Base-by-base conservation (phyloP, 1,140 invertebrate species). In the Tyrophagus putrescentiae region DNA sequence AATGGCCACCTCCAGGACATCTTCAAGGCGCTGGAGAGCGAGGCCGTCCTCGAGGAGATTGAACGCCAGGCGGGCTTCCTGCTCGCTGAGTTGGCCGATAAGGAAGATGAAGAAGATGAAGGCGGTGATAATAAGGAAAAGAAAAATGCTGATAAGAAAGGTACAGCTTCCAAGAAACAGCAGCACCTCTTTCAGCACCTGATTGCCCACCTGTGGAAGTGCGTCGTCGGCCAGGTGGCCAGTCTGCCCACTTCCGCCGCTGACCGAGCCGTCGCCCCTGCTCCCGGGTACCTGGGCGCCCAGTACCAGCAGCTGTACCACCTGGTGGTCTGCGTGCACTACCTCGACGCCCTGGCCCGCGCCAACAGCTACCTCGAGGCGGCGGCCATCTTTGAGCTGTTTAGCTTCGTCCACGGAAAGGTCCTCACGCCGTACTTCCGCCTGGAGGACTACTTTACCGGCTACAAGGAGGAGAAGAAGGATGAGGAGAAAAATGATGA, bases 1-100 rank as follows among this genome's bases (percentile, higher is more conserved):
- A n/a, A n/a, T n/a, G n/a, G n/a, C n/a, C n/a, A n/a, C n/a, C 31
- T 48, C 18, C 23, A 48, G 31, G 45, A 18, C 45, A 48, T 48
- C 7, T 25, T 48, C 7, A 48, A 48, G 31, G 45, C 45, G 9
- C 31, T 48, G 9, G 21, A 29, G 31, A 21, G 31, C 21, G 45
- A 48, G 31, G 31, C 45, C 7, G 31, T 48, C 18, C 45, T 48
- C 7, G 21, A 29, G 7, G 45, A 48, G 21, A 48, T 48, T 18
- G 45, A 48, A 25, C 45, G 45, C 7, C 21, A 48, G 7, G 23
- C 45, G 7, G 7, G 45, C n/a, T n/a, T 7, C 45, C 21, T 7
- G 23, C 31, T 9, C 7, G 7, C 21, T 29, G 45, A 48, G 31
- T 18, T 7, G 7, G 21, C 13, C 45, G 45, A 7, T 13, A 7